Evolutionary conservation across 2,888 invertebrate genomes (phyloP), one percentile per base, ranked within the genome.

Genomic region (Phyllotreta cruciferae): DNA sequence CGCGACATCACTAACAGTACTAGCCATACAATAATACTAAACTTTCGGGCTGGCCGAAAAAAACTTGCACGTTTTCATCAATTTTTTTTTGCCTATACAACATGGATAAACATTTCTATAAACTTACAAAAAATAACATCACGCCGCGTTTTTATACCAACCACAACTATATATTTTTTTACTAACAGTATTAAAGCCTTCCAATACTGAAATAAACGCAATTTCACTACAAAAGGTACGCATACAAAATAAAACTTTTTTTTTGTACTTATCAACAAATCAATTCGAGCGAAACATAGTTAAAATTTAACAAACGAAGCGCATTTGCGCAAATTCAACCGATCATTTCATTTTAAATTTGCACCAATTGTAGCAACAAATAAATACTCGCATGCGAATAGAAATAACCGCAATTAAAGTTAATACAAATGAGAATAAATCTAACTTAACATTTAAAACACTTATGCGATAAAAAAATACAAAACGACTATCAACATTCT

Each of bases 91-190:
- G 39, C 66, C 66, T 72, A 71, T 70, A 68, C 73, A 75, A 75
- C 75, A 76, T 70, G 74, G 70, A 73, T 75, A 73, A 72, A 72
- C 70, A 70, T 71, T 70, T 74, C 74, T 79, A 79, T 80, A 79
- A 79, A 80, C 74, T 78, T 78, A 79, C 77, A 79, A 78, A 79
- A 79, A 77, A 78, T 77, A 78, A 79, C 77, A 79, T 79, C 52
- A 37, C 75, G 77, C 77, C 75, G 76, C 75, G 67, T 65, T 63
- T 24, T 24, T 70, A 72, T 68, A 37, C 72, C 68, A 69, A 71
- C 72, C 72, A 67, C 72, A 74, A 74, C 70, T 70, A 66, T 68
- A 66, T 66, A 64, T 68, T 69, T 66, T 68, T 67, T 68, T 69
- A 64, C 70, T 68, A 73, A 73, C 69, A 72, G 68, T 75, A 76